Conservation (phyloP, 1,140 invertebrate species). For the Temnothorax curvispinosus region DNA sequence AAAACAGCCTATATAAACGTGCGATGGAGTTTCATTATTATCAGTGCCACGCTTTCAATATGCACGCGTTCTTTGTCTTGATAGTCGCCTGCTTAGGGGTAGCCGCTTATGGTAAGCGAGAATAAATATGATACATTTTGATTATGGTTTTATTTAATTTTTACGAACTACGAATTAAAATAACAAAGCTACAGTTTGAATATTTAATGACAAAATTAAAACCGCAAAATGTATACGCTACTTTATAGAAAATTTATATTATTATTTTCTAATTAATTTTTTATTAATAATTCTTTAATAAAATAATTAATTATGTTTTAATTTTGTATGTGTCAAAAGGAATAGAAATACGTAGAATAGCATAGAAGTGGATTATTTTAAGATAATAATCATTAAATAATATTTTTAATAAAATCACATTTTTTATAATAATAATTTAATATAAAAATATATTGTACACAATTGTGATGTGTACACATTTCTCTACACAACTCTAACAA, state of each 20-base stretch:
- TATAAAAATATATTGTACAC: not conserved
- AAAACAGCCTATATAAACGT: conserved; percentile 57
- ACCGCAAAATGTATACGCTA: not conserved
- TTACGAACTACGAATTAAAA: not conserved
- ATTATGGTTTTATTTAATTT: not conserved
- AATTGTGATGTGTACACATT: not conserved
- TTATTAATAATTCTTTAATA: not conserved
- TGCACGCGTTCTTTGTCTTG: conserved; percentile 6
- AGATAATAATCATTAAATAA: not conserved
- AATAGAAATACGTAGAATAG: too few relatives aligned
- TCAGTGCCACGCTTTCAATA: not conserved
- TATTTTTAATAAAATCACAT: not conserved
- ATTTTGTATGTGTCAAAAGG: not conserved
- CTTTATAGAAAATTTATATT: not conserved
- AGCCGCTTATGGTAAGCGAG: conserved; percentile 45
- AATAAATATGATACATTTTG: not conserved
- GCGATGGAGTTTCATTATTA: not conserved
- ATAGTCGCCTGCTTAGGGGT: conserved; percentile 36
- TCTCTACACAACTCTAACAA: not conserved
- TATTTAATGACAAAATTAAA: too few relatives aligned
- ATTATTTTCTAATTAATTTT: not conserved
- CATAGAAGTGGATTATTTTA: not conserved
- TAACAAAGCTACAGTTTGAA: too few relatives aligned
- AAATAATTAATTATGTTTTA: not conserved
- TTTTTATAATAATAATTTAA: not conserved